Base-by-base conservation (phyloP, 2,888 invertebrate species). In the Drosophila nigricruria region DNA sequence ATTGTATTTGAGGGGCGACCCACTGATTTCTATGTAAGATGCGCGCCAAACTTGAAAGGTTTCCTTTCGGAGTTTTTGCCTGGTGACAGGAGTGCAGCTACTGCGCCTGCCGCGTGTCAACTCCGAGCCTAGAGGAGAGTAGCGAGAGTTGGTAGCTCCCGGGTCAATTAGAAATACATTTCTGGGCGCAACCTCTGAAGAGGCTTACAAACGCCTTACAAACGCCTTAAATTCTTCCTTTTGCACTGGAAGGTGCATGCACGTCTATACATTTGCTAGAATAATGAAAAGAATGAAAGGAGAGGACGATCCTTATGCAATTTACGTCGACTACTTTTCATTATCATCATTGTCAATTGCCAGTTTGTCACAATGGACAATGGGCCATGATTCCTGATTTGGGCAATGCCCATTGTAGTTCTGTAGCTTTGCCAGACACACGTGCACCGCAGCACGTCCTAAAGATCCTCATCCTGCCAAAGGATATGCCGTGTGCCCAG, bases 131-230 rank as follows among this genome's bases (percentile, higher is more conserved):
- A 38, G 27, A 18, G 8, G 9, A 40, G 57, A 56, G 42, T 30
- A 23, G 32, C 32, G 20, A 45, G 25, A 14, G 30, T 5, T 32
- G 40, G 38, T 42, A 66, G 56, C 56, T 40, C 54, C 38, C 30
- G 42, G 50, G 49, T 77, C 75, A 88, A 84, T 84, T 83, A 83
- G 89, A 86, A 81, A 72, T 66, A 69, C 70, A 86, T 85, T 79
- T 49, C 73, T 70, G 86, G 88, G 83, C 83, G 88, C 83, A 88
- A 85, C 88, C 82, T 84, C 89, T 84, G 84, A 86, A 84, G 89
- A 88, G 84, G 83, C 86, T 88, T 88, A 85, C 81, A 73, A 82
- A 85, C 83, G 86, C 87, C 86, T 88, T 88, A 85, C 81, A 73
- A 82, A 85, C 83, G 86, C 87, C 86, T 75, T 61, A 67, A 70